phyloP scores from a whole-genome alignment of 2,797 vertebrate species.

The Macroramphosus scolopax region DNA sequence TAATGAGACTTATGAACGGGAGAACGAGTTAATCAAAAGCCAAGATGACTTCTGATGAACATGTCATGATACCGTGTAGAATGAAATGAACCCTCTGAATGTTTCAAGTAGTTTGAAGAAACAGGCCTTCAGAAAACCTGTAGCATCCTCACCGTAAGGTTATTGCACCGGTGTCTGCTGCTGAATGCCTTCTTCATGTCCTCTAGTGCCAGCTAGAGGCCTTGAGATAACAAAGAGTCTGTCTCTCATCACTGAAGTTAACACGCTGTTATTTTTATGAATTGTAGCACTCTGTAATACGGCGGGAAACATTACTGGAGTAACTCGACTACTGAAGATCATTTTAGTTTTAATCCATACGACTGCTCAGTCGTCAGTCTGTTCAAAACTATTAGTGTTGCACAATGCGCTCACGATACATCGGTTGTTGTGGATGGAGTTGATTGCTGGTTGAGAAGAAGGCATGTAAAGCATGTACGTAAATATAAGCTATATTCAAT shows the following conservation, averaged over 20 bases:
- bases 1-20: background rate
- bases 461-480: too few relatives aligned
- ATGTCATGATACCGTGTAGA: background rate
- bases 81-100: slow-evolving; percentile 3
- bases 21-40: background rate
- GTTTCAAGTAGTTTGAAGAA: too few relatives aligned
- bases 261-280: slow-evolving; percentile 14
- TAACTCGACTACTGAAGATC: too few relatives aligned
- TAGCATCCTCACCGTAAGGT: slow-evolving; percentile 10
- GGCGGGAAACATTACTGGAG: too few relatives aligned
- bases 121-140: slow-evolving; percentile 12
- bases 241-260: slow-evolving; percentile 27
- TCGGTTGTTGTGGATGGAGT: too few relatives aligned
- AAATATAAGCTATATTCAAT: too few relatives aligned
- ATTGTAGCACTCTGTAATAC: background rate
- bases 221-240: slow-evolving; percentile 22
- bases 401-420: too few relatives aligned
- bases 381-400: too few relatives aligned
- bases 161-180: slow-evolving; percentile 15
- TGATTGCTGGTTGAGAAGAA: too few relatives aligned
- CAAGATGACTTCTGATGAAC: slow-evolving; percentile 11
- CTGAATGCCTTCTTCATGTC: slow-evolving; percentile 25
- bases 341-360: too few relatives aligned
- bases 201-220: slow-evolving; percentile 20
- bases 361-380: too few relatives aligned